phyloP scores from a whole-genome alignment of 2,797 vertebrate species.

The Picus viridis region DNA sequence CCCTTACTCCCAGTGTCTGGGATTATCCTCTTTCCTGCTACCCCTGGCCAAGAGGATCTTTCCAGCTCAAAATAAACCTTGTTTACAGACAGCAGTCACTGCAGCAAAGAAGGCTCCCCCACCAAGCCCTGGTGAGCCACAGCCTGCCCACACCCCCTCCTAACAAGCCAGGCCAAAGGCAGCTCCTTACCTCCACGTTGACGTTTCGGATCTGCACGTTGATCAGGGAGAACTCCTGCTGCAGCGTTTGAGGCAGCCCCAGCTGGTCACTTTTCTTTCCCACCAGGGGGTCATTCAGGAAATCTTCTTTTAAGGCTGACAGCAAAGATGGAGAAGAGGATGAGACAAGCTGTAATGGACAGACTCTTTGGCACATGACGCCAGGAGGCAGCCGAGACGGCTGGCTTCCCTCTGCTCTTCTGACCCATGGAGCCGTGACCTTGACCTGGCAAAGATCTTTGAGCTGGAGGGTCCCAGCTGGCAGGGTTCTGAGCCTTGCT shows the following conservation, averaged over 20 bases:
- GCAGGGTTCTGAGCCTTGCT: neutral
- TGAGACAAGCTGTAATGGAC: neutral
- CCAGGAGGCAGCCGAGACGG: neutral
- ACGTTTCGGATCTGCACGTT: constrained; percentile 98
- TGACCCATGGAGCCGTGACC: neutral
- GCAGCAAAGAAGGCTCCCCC: neutral
- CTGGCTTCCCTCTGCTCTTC: neutral
- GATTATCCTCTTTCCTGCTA: neutral
- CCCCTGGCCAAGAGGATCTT: neutral
- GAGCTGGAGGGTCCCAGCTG: neutral
- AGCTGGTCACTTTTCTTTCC: constrained; percentile 81
- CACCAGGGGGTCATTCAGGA: constrained; percentile 71
- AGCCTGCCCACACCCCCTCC: neutral
- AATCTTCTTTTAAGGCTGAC: constrained; percentile 84
- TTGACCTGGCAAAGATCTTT: neutral
- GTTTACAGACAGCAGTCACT: constrained; percentile 15
- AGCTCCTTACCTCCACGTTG: constrained; percentile 89
- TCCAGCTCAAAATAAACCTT: neutral
- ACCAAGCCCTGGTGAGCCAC: neutral
- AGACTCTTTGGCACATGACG: neutral
- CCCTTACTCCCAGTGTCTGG: neutral
- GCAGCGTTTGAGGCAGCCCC: constrained; percentile 93
- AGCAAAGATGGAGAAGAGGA: constrained; percentile 2
- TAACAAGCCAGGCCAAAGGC: neutral
- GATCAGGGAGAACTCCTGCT: constrained; percentile 98